A percentile compares a stretch with the other conserved stretches of the same genome.
Evolutionary conservation across 2,888 invertebrate species (phyloP).

Genomic region (Drosophila nigricruria): DNA sequence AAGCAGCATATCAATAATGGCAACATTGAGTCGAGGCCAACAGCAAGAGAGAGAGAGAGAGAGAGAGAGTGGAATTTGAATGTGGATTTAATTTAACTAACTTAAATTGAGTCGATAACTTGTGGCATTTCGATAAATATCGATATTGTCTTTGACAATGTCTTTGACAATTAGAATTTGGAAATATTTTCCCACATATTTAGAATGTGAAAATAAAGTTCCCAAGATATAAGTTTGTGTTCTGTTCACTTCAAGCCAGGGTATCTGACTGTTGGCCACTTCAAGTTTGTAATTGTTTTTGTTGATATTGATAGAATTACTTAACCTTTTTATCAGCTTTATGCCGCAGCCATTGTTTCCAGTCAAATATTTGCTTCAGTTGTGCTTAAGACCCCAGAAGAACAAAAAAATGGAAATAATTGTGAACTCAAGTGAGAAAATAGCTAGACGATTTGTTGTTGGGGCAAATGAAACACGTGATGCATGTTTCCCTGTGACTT

Average conservation of each 20-base stretch:
- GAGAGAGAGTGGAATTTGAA: neutral
- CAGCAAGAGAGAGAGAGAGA: neutral
- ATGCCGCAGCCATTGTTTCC: constrained; percentile 5
- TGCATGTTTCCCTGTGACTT: constrained; percentile 21
- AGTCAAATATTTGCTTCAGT: constrained; percentile 1
- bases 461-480: constrained; percentile 22
- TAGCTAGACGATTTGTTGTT: constrained; percentile 12
- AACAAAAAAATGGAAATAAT: constrained; percentile 3
- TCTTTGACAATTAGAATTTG: neutral
- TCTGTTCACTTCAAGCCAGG: too few species aligned
- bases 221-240: too few species aligned
- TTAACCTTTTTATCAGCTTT: constrained; percentile 4
- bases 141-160: neutral
- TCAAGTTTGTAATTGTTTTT: constrained; percentile 5
- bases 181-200: neutral
- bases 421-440: constrained; percentile 31
- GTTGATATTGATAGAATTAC: constrained; percentile 25
- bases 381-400: neutral
- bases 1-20: constrained; percentile 5
- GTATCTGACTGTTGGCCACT: neutral
- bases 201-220: too few species aligned
- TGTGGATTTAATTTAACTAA: neutral
- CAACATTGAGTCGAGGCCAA: neutral
- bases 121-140: neutral
- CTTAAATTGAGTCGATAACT: neutral